Base-by-base conservation (phyloP, 2,797 vertebrate species). In the Anomalospiza imberbis region DNA sequence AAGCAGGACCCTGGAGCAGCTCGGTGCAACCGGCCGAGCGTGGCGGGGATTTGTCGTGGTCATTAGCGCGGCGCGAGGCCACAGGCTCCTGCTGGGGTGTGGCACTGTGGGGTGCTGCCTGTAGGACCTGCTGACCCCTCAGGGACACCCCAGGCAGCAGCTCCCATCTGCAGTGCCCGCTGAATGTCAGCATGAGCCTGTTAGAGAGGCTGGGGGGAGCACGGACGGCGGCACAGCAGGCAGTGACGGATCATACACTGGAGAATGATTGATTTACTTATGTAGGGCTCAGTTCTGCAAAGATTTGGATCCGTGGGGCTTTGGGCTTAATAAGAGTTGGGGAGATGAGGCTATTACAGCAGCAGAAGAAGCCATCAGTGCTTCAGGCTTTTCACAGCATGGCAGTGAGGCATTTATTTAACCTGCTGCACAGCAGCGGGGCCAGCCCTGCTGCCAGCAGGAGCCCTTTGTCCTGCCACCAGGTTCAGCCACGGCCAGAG, bases 211-310 rank as follows among this genome's bases (percentile, higher is more conserved):
- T 5, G 11, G n/a, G 47, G 54, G 54, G 48, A 80, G 58, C 1
- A 1, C 34, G 68, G 82, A 25, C 24, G 74, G 89, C 13, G 21
- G 74, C 74, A 21, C 53, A 74, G 95, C 4, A 2, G 77, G 89
- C 65, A 71, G 38, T 29, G 86, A 93, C 3, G 0, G 71, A 73
- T 91, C 28, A 4, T 12, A 11, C 0, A 0, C 58, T 38, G 84
- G 40, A 82, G 72, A 77, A 55, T 88, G 68, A 91, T 83, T 31
- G 72, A 95, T 93, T 74, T 74, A 79, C 75, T 92, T 84, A 34
- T 57, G 93, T 91, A 85, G 81, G 78, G 61, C 88, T 93, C 65
- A 6, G 6, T 42, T 94, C 90, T 89, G 78, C 62, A 88, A 94
- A 85, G 94, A 75, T 83, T 77, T 42, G n/a, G 55, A 85, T 85